A percentile compares a stretch with the other conserved stretches of the same genome.
phyloP scores from a whole-genome alignment of 2,888 invertebrate genomes.

The Drosophila falleni region DNA sequence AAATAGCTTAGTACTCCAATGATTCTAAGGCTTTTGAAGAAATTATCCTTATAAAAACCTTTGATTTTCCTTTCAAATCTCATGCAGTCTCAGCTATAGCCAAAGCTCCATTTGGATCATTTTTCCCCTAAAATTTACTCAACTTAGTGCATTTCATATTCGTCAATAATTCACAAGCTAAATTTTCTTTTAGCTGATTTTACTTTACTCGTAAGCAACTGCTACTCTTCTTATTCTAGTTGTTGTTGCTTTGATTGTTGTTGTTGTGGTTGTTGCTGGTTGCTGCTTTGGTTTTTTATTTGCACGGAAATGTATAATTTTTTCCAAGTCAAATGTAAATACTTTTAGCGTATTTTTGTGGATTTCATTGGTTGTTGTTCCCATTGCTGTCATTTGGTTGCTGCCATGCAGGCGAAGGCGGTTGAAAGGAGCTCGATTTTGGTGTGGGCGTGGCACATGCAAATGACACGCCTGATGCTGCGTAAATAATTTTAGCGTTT shows the following conservation, averaged over 20 bases:
- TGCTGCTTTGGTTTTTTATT: constrained; percentile 70
- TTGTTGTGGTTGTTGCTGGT: constrained; percentile 22
- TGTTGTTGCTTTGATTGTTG: constrained; percentile 1
- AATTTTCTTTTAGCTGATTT: constrained; percentile 29
- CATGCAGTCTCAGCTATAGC: neutral
- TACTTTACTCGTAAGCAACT: constrained; percentile 31
- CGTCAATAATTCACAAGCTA: constrained; percentile 46
- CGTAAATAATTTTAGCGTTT: constrained; percentile 79
- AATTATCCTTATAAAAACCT: no score
- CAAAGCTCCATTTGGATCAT: neutral
- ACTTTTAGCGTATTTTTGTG: constrained; percentile 82
- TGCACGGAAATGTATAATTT: constrained; percentile 83
- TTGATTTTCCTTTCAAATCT: neutral
- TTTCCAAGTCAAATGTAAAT: constrained; percentile 80
- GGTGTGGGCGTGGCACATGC: constrained; percentile 71
- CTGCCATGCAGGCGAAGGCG: constrained; percentile 14
- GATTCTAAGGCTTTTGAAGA: no score
- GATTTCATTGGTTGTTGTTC: constrained; percentile 69
- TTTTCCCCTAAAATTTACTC: neutral
- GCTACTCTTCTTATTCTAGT: constrained; percentile 28
- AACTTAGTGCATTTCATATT: constrained; percentile 63
- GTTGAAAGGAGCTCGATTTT: constrained; percentile 1
- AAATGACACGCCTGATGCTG: constrained; percentile 80
- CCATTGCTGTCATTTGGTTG: constrained; percentile 56
- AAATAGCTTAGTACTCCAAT: no score